Evolutionary conservation across 2,797 vertebrate species (phyloP).

Genomic region (Pterois miles): DNA sequence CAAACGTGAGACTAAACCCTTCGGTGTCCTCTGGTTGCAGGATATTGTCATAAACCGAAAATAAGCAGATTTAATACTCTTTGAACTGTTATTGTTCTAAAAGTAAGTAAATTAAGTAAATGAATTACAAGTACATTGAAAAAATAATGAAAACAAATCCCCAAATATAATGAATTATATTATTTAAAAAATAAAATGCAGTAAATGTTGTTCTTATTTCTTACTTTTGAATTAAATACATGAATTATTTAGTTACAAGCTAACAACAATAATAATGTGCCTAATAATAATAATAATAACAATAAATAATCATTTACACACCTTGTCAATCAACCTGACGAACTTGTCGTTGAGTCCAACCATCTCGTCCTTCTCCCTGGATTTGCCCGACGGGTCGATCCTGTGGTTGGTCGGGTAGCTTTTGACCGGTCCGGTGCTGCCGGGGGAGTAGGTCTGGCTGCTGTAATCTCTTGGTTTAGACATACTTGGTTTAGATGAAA

Average conservation of each 20-base stretch:
- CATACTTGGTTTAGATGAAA: constrained; percentile 57
- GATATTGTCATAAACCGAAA: neutral
- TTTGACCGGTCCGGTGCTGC: fast-evolving
- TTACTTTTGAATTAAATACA: too few relatives aligned
- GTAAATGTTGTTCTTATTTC: too few relatives aligned
- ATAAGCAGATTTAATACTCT: neutral
- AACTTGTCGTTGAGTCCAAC: constrained; percentile 82
- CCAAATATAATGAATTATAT: neutral
- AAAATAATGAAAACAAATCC: neutral
- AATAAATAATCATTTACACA: constrained; percentile 11
- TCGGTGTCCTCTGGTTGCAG: too few relatives aligned
- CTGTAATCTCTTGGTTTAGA: constrained; percentile 60
- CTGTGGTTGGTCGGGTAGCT: constrained; percentile 29
- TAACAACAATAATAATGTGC: too few relatives aligned
- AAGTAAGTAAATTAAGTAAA: neutral
- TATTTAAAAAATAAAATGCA: neutral
- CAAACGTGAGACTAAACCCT: neutral
- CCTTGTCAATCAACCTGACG: constrained; percentile 78
- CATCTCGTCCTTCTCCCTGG: constrained; percentile 76
- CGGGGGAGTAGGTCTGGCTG: constrained; percentile 66
- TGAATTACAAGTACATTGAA: too few relatives aligned
- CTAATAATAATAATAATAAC: neutral
- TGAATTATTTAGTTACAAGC: too few relatives aligned
- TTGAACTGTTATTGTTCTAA: neutral
- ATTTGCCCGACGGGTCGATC: constrained; percentile 57